Conservation (phyloP, 2,888 invertebrate genomes). For the Acanthosepion pharaonis region DNA sequence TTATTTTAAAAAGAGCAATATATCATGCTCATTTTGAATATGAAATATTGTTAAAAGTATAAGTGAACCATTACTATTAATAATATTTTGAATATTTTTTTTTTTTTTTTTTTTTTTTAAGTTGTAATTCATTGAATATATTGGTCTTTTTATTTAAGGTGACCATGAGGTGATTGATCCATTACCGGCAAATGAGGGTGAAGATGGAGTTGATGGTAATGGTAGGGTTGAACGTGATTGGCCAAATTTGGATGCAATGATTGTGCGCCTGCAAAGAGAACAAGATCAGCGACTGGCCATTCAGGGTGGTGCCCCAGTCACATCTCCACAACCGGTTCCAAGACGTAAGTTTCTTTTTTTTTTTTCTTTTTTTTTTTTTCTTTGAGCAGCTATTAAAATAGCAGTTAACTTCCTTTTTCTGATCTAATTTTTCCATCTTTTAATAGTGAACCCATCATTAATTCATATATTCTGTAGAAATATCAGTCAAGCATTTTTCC, state of each 20-base stretch:
- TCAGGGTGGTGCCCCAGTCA: conserved; percentile 59
- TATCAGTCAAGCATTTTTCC: too few species aligned
- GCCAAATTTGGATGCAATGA: conserved; percentile 82
- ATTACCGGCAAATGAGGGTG: not conserved
- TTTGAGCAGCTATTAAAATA: not conserved
- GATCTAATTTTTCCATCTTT: too few species aligned
- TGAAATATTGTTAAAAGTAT: too few species aligned
- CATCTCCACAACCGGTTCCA: conserved; percentile 59
- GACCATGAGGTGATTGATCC: conserved; percentile 55
- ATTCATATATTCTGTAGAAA: too few species aligned
- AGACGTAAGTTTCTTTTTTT: conserved; percentile 48
- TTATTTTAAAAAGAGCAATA: too few species aligned
- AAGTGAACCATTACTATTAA: too few species aligned
- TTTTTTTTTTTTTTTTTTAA: too few species aligned
- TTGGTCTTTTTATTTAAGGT: conserved; percentile 50
- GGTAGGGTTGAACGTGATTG: conserved; percentile 53
- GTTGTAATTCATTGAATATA: not conserved
- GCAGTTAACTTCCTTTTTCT: not conserved
- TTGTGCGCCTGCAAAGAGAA: conserved; percentile 81
- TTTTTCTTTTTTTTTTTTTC: too few species aligned
- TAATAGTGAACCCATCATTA: too few species aligned
- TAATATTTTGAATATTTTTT: too few species aligned
- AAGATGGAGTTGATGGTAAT: conserved; percentile 47
- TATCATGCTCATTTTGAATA: too few species aligned
- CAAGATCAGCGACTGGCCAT: conserved; percentile 69